These are phyloP conservation scores for Sciaenops ocellatus DNA, from an alignment of 2,797 vertebrate genomes.

Conservation along the genomic window DNA sequence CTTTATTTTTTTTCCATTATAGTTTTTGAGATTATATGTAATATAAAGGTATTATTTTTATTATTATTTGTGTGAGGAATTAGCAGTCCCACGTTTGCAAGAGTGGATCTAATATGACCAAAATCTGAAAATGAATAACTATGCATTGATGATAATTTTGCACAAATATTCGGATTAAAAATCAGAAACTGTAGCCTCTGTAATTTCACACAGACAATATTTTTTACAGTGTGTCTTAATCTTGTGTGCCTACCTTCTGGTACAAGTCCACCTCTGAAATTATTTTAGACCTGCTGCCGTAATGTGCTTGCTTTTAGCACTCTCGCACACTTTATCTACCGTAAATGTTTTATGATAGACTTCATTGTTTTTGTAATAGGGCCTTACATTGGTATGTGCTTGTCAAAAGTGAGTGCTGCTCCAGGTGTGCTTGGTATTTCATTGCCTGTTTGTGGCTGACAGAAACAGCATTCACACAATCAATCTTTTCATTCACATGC, in stretches of 20 bases:
- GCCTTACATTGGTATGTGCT: constrained; percentile 65
- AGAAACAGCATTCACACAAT: constrained; percentile 80
- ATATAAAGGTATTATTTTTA: not conserved
- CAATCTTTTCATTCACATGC: constrained; percentile 82
- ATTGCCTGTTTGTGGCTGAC: constrained; percentile 83
- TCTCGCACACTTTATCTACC: constrained; percentile 74
- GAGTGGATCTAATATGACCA: not conserved
- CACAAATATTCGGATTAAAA: constrained; percentile 37
- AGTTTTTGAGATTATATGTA: constrained; percentile 3
- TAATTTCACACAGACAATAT: constrained; percentile 11
- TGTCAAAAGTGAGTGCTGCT: constrained; percentile 77
- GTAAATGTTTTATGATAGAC: constrained; percentile 82
- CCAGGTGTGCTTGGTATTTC: constrained; percentile 81
- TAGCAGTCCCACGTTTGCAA: constrained; percentile 6
- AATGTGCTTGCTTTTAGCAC: constrained; percentile 63
- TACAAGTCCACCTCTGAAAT: constrained; percentile 52
- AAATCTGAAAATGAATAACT: constrained; percentile 6
- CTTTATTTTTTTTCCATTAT: constrained; percentile 21
- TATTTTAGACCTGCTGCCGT: constrained; percentile 62
- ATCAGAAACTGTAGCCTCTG: constrained; percentile 14
- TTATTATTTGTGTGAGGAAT: not conserved
- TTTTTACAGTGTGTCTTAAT: constrained; percentile 28
- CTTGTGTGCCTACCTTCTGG: constrained; percentile 21
- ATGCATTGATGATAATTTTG: constrained; percentile 1
- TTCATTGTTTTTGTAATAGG: constrained; percentile 80